phyloP scores from a whole-genome alignment of 2,888 invertebrate genomes.

The Norana najaformis region DNA sequence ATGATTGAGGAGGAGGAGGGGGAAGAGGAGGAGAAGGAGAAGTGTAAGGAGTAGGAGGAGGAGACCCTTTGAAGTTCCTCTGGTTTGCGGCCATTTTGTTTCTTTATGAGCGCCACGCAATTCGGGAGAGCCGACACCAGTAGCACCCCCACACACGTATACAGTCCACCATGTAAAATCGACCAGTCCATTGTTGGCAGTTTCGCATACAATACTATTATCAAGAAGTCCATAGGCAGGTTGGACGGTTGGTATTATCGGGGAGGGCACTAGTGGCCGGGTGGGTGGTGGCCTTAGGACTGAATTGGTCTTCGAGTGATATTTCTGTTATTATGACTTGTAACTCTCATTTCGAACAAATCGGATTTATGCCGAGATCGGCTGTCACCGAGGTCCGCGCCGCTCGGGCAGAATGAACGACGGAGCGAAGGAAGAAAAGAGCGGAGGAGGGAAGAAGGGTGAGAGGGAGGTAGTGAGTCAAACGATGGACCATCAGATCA shows the following conservation, averaged over 20 bases:
- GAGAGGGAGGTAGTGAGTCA: not conserved
- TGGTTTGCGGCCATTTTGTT: too few species aligned
- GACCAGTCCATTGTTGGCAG: too few species aligned
- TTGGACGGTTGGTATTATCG: not conserved
- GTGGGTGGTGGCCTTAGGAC: not conserved
- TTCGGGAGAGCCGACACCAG: too few species aligned
- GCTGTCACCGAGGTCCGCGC: constrained; percentile 10
- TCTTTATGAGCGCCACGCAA: too few species aligned
- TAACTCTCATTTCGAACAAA: constrained; percentile 18
- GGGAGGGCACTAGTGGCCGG: not conserved
- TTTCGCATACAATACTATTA: not conserved
- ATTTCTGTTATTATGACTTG: constrained; percentile 24
- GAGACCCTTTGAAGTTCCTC: too few species aligned
- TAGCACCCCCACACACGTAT: too few species aligned
- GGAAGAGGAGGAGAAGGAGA: too few species aligned
- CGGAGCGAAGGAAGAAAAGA: not conserved
- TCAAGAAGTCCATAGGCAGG: not conserved
- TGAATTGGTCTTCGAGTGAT: not conserved
- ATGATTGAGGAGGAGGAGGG: too few species aligned
- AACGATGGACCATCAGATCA: not conserved
- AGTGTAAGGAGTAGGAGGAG: too few species aligned
- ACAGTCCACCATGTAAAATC: too few species aligned
- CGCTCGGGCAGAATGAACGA: not conserved
- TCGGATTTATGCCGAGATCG: not conserved
- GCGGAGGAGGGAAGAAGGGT: not conserved